Conservation (phyloP, 2,888 invertebrate species). For the Parnassius smintheus region DNA sequence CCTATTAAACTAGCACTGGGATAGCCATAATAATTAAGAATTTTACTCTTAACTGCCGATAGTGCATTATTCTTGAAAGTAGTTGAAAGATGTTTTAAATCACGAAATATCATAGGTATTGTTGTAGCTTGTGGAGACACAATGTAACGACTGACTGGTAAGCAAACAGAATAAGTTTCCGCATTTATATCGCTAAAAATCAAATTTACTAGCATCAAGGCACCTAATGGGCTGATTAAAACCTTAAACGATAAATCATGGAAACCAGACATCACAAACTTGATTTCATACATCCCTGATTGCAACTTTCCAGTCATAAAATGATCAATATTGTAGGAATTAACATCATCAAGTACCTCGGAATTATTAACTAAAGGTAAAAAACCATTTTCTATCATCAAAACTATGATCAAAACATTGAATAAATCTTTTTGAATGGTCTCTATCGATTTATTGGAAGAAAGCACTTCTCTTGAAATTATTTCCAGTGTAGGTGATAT, state of each 20-base stretch:
- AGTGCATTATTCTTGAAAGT: slow-evolving; percentile 78
- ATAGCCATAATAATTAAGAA: slow-evolving; percentile 71
- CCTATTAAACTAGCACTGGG: slow-evolving; percentile 70
- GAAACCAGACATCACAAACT: slow-evolving; percentile 54
- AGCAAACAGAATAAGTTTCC: slow-evolving; percentile 67
- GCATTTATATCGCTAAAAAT: slow-evolving; percentile 51
- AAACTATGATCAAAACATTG: slow-evolving; percentile 55
- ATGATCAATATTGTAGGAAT: slow-evolving; percentile 40
- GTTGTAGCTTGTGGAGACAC: slow-evolving; percentile 57
- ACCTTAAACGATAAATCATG: slow-evolving; percentile 51
- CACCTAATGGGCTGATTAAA: slow-evolving; percentile 59
- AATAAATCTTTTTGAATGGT: slow-evolving; percentile 61
- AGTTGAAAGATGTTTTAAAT: slow-evolving; percentile 68
- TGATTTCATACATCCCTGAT: slow-evolving; percentile 52
- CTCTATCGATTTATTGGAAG: slow-evolving; percentile 46
- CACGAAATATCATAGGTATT: slow-evolving; percentile 62
- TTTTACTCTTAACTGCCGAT: slow-evolving; percentile 77
- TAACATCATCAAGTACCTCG: slow-evolving; percentile 37
- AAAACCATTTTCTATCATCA: slow-evolving; percentile 69
- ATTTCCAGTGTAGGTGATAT: slow-evolving; percentile 51
- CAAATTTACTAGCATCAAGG: slow-evolving; percentile 58
- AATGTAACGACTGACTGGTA: slow-evolving; percentile 64
- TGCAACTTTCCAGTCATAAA: slow-evolving; percentile 47
- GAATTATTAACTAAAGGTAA: slow-evolving; percentile 42
- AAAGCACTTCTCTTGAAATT: slow-evolving; percentile 45